Evolutionary conservation across 1,140 invertebrate species (phyloP).

Genomic region (Uloborus diversus): DNA sequence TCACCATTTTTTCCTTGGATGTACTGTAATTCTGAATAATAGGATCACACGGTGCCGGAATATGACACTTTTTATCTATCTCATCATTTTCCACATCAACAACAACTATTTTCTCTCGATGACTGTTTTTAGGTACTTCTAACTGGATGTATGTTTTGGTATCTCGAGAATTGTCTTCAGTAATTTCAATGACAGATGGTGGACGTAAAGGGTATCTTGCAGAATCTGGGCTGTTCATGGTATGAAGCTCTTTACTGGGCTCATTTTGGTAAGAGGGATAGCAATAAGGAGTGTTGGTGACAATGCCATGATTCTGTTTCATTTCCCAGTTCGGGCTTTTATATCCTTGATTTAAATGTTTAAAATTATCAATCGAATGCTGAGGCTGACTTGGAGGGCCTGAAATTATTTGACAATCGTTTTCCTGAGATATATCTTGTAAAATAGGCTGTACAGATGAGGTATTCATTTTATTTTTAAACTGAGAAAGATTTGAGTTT

Average conservation of each 20-base stretch:
- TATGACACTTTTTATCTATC: conserved; percentile 18
- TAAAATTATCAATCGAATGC: neutral
- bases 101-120: conserved; percentile 46
- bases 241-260: neutral
- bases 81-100: conserved; percentile 54
- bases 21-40: neutral
- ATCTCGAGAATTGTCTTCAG: conserved; percentile 31
- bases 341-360: conserved; percentile 3
- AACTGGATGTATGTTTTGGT: conserved; percentile 51
- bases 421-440: neutral
- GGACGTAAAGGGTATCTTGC: conserved; percentile 8
- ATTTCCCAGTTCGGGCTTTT: neutral
- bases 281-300: neutral
- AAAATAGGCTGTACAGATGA: too few relatives aligned
- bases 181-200: conserved; percentile 40
- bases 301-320: neutral
- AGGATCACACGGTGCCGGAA: neutral
- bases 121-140: conserved; percentile 49
- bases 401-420: too few relatives aligned
- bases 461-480: too few relatives aligned
- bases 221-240: neutral
- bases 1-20: neutral
- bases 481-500: too few relatives aligned
- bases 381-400: too few relatives aligned
- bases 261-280: neutral